Base-by-base conservation (phyloP, 2,888 invertebrate species). In the Xestia xanthographa region DNA sequence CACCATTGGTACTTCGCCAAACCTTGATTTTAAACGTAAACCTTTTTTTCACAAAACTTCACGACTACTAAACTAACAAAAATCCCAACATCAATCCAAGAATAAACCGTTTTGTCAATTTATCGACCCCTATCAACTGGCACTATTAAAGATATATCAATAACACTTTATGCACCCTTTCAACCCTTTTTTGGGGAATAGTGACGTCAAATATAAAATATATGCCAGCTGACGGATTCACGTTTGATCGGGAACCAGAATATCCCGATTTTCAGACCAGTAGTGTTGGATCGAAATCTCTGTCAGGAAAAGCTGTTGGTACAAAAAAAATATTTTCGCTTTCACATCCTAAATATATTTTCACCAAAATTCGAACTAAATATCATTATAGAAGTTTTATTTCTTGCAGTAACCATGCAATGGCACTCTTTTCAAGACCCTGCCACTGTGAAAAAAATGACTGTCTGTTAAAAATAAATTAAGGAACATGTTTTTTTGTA, bases 141-240 rank as follows among this genome's bases (percentile, higher is more conserved):
- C 63, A 62, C 66, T 77, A 75, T 83, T 83, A 78, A 66, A 83
- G 70, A 74, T 80, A 69, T 77, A 86, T 85, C 74, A 76, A 75
- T 78, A 73, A 67, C 75, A 78, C 73, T 82, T 76, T 66, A 72
- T 71, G 53, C 70, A 66, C 75, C 76, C 80, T 74, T 84, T 77
- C 43, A 67, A 72, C 58, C 79, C 74, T 63, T 77, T 75, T 74
- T 5, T 29, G 12, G 29, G n/a, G 12, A 22, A 29, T 38, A 68
- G 75, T 86, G 86, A 83, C 78, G 80, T 83, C 75, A 85, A 66
- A 68, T 20, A 63, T 3, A 66, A 68, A 17, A 63, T 3, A 2
- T 3, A 63, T 63, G 63, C 17, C n/a, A 63, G 63, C n/a, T n/a
- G 63, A n/a, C 8, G n/a, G 63, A 41, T 63, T 63, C 38, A 26